Evolutionary conservation across 2,888 invertebrate species (phyloP).

Genomic region (Actias luna): DNA sequence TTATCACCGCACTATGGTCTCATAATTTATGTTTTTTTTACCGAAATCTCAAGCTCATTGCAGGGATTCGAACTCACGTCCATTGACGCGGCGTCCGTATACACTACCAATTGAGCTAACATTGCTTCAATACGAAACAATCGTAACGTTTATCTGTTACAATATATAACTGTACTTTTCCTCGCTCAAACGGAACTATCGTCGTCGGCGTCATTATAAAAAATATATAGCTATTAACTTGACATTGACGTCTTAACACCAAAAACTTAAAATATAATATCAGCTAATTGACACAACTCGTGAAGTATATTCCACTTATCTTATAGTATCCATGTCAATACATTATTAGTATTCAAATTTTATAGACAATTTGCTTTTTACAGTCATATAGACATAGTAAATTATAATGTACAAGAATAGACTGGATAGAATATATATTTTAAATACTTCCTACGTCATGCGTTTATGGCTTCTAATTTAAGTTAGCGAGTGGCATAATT

Average conservation of each 20-base stretch:
- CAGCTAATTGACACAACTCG: not conserved
- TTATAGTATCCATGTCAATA: not conserved
- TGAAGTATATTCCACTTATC: not conserved
- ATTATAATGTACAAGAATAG: no score
- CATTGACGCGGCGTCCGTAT: no score
- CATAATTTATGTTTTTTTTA: no score
- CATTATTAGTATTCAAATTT: not conserved
- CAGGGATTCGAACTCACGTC: no score
- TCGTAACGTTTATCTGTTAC: not conserved
- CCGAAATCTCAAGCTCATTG: no score
- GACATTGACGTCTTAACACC: not conserved
- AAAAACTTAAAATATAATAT: constrained; percentile 3
- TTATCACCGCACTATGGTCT: no score
- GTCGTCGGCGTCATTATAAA: not conserved
- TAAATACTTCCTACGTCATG: no score
- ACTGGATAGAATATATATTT: no score
- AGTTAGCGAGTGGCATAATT: no score
- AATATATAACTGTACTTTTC: not conserved
- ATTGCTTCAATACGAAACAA: no score
- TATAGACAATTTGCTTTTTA: not conserved
- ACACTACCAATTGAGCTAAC: no score
- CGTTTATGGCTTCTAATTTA: no score
- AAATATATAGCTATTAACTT: not conserved
- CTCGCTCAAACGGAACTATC: not conserved
- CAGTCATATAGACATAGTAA: not conserved